Conservation (phyloP, 2,113 vertebrate species). For the Rhinoptilus africanus region DNA sequence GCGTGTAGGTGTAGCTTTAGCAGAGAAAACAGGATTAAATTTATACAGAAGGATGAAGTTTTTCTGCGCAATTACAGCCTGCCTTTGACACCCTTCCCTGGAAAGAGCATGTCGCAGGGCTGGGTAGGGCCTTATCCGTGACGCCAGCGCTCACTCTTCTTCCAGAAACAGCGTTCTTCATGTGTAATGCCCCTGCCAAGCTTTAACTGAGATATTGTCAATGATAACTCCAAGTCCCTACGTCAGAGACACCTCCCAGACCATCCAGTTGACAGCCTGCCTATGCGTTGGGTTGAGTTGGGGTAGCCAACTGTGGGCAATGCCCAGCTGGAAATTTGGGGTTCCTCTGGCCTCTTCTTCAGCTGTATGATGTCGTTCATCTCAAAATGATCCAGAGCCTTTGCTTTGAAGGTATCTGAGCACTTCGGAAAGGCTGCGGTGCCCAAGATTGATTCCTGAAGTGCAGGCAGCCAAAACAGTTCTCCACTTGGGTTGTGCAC, state of each 20-base stretch:
- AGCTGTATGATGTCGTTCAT: neutral
- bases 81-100: neutral
- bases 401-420: neutral
- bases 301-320: neutral
- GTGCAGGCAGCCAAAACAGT: rapidly evolving
- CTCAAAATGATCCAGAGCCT: neutral
- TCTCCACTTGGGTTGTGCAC: neutral
- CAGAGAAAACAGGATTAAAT: neutral
- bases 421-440: neutral
- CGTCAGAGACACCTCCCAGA: neutral
- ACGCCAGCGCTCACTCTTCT: neutral
- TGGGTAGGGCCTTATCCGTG: neutral
- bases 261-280: too few relatives aligned
- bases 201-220: neutral
- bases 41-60: neutral
- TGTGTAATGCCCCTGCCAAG: neutral
- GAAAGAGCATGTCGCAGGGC: neutral
- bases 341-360: neutral
- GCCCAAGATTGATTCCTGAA: neutral
- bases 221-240: neutral
- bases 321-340: neutral
- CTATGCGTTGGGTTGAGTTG: neutral
- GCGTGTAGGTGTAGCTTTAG: neutral
- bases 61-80: neutral
- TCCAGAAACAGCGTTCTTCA: neutral